Conservation (phyloP, 2,113 vertebrate species). For the Crocuta crocuta region DNA sequence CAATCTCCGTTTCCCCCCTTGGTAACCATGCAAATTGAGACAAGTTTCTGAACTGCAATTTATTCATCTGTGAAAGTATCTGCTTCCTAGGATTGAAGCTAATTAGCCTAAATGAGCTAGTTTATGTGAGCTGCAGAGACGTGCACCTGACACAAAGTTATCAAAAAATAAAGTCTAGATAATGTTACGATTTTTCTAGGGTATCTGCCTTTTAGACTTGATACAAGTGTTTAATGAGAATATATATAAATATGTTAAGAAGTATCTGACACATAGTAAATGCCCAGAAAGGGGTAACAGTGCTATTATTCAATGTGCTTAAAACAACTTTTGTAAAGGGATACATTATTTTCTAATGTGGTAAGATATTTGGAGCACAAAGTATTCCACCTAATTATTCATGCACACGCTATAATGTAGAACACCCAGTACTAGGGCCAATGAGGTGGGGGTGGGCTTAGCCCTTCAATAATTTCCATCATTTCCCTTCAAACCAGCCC, state of each 20-base stretch:
- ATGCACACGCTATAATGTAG: not conserved
- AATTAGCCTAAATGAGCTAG: not conserved
- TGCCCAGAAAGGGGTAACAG: not conserved
- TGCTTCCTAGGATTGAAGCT: not conserved
- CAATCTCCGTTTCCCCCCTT: not conserved
- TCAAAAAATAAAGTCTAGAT: not conserved
- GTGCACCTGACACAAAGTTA: not conserved
- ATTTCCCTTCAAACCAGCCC: not conserved
- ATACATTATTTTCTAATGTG: constrained; percentile 9
- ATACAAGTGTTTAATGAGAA: not conserved
- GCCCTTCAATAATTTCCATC: not conserved
- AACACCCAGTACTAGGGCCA: not conserved
- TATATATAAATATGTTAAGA: not conserved
- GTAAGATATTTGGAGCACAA: constrained; percentile 4
- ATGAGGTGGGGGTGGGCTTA: not conserved
- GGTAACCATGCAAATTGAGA: not conserved
- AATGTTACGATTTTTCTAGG: not conserved
- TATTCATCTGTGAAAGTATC: not conserved
- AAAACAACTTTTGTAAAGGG: constrained; percentile 24
- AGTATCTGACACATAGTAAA: not conserved
- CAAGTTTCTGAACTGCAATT: not conserved
- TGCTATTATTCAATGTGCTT: not conserved
- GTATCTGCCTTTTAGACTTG: not conserved
- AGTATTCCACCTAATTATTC: constrained; percentile 15
- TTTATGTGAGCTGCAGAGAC: not conserved